A percentile compares a stretch with the other conserved stretches of the same genome.
These are phyloP conservation scores for Hemaris fuciformis DNA, from an alignment of 2,888 invertebrate genomes.

Conservation along the genomic window DNA sequence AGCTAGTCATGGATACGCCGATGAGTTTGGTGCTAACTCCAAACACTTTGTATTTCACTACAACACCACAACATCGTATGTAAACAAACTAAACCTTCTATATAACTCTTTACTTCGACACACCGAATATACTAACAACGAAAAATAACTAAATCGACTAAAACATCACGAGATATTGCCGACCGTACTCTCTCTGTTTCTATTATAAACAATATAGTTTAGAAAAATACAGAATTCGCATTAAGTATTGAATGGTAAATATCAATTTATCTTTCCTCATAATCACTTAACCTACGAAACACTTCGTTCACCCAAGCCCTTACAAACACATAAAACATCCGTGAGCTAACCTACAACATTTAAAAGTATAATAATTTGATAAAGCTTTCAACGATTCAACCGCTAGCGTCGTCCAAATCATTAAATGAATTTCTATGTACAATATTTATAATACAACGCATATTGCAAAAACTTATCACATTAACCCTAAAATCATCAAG, in stretches of 20 bases:
- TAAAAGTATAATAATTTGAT: slow-evolving; percentile 33
- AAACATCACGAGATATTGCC: background rate
- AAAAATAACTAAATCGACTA: no score
- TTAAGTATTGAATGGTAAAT: background rate
- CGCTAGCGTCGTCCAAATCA: slow-evolving; percentile 45
- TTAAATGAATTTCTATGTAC: slow-evolving; percentile 44
- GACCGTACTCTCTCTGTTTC: background rate
- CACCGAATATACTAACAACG: background rate
- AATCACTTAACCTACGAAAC: slow-evolving; percentile 4
- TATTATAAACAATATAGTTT: slow-evolving; percentile 2
- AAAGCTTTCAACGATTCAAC: slow-evolving; percentile 59
- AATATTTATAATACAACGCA: slow-evolving; percentile 33
- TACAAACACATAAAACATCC: background rate
- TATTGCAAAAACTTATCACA: background rate
- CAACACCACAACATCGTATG: background rate
- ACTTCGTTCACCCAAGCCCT: slow-evolving; percentile 10
- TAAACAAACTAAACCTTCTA: background rate
- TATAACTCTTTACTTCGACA: background rate
- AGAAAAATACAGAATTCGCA: slow-evolving; percentile 2
- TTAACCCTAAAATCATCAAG: background rate
- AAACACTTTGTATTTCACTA: background rate
- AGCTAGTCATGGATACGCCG: background rate
- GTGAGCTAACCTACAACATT: slow-evolving; percentile 25
- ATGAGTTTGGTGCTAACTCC: background rate
- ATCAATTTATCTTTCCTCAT: background rate